Conservation (phyloP, 2,113 vertebrate genomes). For the Spea multiplicata region DNA sequence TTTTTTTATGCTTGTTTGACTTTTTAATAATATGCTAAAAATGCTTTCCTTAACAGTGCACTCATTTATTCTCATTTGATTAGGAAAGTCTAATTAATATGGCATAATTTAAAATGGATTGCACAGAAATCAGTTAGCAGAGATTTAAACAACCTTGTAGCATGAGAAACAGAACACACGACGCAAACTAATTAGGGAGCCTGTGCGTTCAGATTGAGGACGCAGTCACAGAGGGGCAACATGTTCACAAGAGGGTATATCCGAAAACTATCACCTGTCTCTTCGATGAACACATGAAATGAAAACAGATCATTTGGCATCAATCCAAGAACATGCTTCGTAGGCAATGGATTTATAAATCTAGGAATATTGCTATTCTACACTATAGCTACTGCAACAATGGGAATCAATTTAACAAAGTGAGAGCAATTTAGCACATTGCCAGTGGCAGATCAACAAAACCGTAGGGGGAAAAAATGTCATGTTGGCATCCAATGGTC, state of each 20-base stretch:
- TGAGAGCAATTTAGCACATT: constrained; percentile 26
- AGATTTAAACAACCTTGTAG: constrained; percentile 30
- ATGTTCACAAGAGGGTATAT: constrained; percentile 5
- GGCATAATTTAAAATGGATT: constrained; percentile 43
- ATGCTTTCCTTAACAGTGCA: neutral
- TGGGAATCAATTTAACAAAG: constrained; percentile 36
- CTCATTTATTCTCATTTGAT: constrained; percentile 13
- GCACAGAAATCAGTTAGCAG: constrained; percentile 8
- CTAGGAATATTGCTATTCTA: constrained; percentile 33
- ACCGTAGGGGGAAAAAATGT: neutral
- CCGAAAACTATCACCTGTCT: constrained; percentile 27
- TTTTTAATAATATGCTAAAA: neutral
- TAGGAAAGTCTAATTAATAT: constrained; percentile 27
- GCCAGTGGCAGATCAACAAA: constrained; percentile 19
- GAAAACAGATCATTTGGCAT: constrained; percentile 17
- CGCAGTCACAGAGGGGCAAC: constrained; percentile 1
- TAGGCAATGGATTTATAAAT: constrained; percentile 26
- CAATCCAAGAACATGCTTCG: constrained; percentile 21
- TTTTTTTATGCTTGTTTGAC: neutral
- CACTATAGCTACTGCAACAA: constrained; percentile 33
- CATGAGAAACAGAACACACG: constrained; percentile 18
- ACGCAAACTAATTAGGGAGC: constrained; percentile 27
- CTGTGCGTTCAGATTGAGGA: constrained; percentile 21
- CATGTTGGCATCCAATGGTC: neutral
- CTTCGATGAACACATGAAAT: constrained; percentile 33